These are phyloP conservation scores for Taeniopygia guttata DNA, from an alignment of 2,797 vertebrate species.

Conservation along the genomic window DNA sequence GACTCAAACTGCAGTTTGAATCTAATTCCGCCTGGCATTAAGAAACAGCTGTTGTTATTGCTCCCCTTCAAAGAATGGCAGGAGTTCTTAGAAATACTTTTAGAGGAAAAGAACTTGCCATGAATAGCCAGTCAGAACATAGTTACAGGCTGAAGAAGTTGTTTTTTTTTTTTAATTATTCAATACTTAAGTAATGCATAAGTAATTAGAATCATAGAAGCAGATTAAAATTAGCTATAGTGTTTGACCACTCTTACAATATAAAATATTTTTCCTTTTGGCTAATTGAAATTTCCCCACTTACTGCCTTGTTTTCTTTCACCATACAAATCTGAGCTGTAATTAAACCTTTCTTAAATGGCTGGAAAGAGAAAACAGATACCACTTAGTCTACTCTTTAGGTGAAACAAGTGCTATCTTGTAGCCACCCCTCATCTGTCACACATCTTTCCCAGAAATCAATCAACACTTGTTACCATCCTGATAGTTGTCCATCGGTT, in stretches of 20 bases:
- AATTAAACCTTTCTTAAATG: neutral
- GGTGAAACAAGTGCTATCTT: neutral
- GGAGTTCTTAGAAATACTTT: neutral
- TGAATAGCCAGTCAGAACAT: neutral
- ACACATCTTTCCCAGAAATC: neutral
- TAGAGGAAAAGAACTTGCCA: neutral
- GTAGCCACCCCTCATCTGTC: neutral
- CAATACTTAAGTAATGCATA: neutral
- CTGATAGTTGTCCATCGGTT: neutral
- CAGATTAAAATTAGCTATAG: neutral
- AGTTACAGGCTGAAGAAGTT: neutral
- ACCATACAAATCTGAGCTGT: neutral
- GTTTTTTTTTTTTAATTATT: neutral
- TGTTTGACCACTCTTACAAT: neutral
- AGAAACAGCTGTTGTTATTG: neutral
- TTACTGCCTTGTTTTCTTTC: neutral
- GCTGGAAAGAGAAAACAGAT: neutral
- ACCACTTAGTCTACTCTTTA: neutral
- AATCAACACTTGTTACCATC: rapidly evolving
- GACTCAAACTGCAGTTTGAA: neutral
- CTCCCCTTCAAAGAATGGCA: neutral
- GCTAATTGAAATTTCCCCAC: neutral
- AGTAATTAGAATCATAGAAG: neutral
- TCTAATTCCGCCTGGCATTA: neutral
- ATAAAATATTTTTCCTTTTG: neutral